Percentiles rank a stretch among this genome's conserved stretches.
phyloP scores from a whole-genome alignment of 2,797 vertebrate genomes.

The Champsocephalus gunnari region DNA sequence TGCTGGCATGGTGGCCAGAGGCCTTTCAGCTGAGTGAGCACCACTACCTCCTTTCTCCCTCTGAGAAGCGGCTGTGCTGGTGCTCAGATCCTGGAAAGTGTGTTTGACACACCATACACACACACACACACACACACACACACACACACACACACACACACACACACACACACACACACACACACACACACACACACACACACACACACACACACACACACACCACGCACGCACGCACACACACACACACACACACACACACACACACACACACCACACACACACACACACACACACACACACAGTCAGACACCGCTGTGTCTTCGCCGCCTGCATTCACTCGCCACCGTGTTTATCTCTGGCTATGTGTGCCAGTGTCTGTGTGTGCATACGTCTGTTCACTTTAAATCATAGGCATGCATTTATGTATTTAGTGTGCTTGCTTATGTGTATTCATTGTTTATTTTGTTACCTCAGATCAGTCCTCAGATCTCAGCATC shows the following conservation, averaged over 20 bases:
- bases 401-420: constrained; percentile 25
- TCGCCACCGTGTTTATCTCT: constrained; percentile 47
- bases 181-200: constrained; percentile 36
- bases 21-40: constrained; percentile 75
- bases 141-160: constrained; percentile 20
- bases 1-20: constrained; percentile 85
- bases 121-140: constrained; percentile 20
- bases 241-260: constrained; percentile 36
- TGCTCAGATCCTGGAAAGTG: constrained; percentile 59
- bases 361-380: constrained; percentile 25
- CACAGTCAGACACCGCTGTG: constrained; percentile 35
- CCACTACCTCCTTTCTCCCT: constrained; percentile 62
- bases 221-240: too few species aligned
- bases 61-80: constrained; percentile 62
- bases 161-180: constrained; percentile 32
- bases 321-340: constrained; percentile 32
- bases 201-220: constrained; percentile 20
- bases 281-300: constrained; percentile 23
- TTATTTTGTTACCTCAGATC: constrained; percentile 48
- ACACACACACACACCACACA: constrained; percentile 17
- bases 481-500: constrained; percentile 40
- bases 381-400: constrained; percentile 6
- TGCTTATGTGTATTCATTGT: constrained; percentile 39
- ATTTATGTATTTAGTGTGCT: constrained; percentile 27
- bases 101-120: constrained; percentile 49